Conservation (phyloP, 2,888 invertebrate genomes). For the Fabriciana adippe region DNA sequence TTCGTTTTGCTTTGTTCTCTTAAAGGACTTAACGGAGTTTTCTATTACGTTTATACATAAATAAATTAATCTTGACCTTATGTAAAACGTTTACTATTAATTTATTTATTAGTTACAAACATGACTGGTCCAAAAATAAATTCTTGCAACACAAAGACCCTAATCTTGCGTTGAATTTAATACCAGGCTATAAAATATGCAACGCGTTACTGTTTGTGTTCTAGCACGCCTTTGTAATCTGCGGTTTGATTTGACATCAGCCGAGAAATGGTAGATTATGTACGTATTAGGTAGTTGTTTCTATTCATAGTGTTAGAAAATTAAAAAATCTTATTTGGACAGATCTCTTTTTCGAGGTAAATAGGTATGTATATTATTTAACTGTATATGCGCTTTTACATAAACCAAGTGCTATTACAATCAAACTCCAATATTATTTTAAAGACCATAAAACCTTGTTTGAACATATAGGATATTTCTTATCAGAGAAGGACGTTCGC, state of each 20-base stretch:
- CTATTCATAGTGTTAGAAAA: neutral
- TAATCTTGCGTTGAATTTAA: constrained; percentile 30
- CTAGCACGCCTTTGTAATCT: constrained; percentile 25
- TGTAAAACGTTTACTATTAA: neutral
- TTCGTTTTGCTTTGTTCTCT: no score
- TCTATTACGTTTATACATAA: neutral
- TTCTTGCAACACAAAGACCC: constrained; percentile 25
- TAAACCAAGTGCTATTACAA: neutral
- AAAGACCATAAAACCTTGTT: constrained; percentile 20
- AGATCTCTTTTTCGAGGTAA: no score
- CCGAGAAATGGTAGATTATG: constrained; percentile 13
- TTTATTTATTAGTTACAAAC: constrained; percentile 9
- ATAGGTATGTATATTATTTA: no score
- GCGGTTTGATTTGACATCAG: constrained; percentile 19
- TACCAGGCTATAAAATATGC: constrained; percentile 20
- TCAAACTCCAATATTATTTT: constrained; percentile 6
- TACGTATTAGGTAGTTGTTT: constrained; percentile 2
- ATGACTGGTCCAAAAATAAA: constrained; percentile 20
- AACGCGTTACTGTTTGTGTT: constrained; percentile 27
- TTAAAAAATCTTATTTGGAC: neutral
- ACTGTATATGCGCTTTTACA: neutral
- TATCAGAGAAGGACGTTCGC: constrained; percentile 4
- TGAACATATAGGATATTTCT: constrained; percentile 7
- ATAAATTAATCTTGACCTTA: neutral
- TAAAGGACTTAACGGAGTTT: neutral